A percentile compares a stretch with the other conserved stretches of the same genome.
These are phyloP conservation scores for Pristionchus maxplancki DNA, from an alignment of 2,888 invertebrate genomes.

Conservation along the genomic window DNA sequence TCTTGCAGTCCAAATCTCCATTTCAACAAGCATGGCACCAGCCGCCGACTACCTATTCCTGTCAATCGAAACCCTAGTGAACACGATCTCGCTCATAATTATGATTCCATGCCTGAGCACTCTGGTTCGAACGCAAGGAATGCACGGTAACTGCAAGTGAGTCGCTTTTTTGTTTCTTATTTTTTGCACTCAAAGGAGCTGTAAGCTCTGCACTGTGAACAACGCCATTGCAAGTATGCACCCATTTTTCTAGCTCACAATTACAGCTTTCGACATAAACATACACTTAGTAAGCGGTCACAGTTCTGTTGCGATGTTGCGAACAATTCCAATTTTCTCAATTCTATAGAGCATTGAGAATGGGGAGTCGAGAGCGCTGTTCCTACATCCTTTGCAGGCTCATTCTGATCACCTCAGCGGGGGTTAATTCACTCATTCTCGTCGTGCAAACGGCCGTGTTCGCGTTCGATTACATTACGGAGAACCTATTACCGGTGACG, in stretches of 20 bases:
- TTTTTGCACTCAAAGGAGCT: background rate
- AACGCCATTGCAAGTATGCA: too few species aligned
- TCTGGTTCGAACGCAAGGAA: background rate
- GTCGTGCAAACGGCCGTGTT: background rate
- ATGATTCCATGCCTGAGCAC: background rate
- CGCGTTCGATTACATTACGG: background rate
- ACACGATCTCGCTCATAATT: background rate
- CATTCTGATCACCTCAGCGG: background rate
- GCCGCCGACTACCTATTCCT: background rate
- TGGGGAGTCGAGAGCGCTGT: too few species aligned
- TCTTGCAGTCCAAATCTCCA: too few species aligned
- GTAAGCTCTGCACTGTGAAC: too few species aligned
- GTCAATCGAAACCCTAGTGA: background rate
- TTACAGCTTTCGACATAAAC: background rate
- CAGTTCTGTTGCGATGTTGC: background rate
- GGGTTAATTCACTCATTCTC: background rate
- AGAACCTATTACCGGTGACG: background rate
- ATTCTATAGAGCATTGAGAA: too few species aligned
- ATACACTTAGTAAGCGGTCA: background rate
- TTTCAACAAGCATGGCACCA: background rate
- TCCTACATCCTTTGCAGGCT: background rate
- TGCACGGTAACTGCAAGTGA: slow-evolving; percentile 14
- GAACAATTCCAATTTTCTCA: background rate
- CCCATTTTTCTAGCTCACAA: background rate
- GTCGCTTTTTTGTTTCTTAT: background rate